Evolutionary conservation across 2,113 vertebrate species (phyloP), one percentile per base, ranked within the genome.

Genomic region (Muntiacus muntjak): DNA sequence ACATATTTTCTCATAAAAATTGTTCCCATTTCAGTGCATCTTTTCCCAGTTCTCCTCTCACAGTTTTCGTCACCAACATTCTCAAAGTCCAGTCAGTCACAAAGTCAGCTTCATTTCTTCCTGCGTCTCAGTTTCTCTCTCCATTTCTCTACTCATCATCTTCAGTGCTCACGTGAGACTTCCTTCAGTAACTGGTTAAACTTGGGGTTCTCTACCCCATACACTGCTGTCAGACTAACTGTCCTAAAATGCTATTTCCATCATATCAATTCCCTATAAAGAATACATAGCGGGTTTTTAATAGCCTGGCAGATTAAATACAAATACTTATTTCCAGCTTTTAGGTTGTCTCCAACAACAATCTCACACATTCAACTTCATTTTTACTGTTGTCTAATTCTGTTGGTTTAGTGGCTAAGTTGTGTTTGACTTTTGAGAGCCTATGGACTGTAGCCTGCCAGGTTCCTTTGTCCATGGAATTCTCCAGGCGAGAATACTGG

Each of bases 281-380:
- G 74, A 95, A 83, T 89, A 64, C 45, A 78, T 33, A 97, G 25
- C 26, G 4, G 62, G 45, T 84, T 89, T 92, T 94, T 92, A 94
- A 87, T 52, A 87, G 57, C 26, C 84, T 67, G 45, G 60, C 84
- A 76, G 45, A 95, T 74, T 89, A 96, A 96, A 96, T 55, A 91
- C 79, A 97, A 95, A 94, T 79, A 89, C 71, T 40, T 28, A 84
- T 62, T 62, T 52, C 55, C 60, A 23, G 45, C 58, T 96, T 95
- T 96, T 52, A 92, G 92, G 79, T 25, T 40, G n/a, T 14, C 54
- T 85, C 64, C 86, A 91, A 57, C 67, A 83, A 50, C 12, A 45
- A 9, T 55, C 25, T 88, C 36, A 57, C 36, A 50, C 40, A 64
- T 79, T 92, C 19, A 4, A 45, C 84, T 95, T 92, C 91, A 92